A percentile compares a stretch with the other conserved stretches of the same genome.
Conservation (phyloP, 2,888 invertebrate species). For the Apomyelois bistriatella region DNA sequence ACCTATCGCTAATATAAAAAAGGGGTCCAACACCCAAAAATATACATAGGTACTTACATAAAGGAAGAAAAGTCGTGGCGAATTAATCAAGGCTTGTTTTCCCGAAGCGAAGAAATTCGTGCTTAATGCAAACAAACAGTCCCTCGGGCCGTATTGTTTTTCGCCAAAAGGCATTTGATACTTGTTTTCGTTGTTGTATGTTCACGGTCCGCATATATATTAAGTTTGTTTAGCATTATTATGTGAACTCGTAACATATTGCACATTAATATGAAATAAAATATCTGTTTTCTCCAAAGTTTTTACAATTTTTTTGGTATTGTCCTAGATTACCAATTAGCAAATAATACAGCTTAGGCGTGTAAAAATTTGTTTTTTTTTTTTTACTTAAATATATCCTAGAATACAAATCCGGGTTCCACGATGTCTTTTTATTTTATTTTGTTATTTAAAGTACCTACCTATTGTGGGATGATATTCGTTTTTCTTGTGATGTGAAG, state of each 20-base stretch:
- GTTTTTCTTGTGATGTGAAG: too few relatives aligned
- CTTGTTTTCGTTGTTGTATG: conserved; percentile 22
- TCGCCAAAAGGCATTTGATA: conserved; percentile 39
- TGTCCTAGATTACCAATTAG: too few relatives aligned
- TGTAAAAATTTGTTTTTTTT: too few relatives aligned
- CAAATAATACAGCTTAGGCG: too few relatives aligned
- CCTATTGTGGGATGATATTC: too few relatives aligned
- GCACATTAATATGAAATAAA: too few relatives aligned
- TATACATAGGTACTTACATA: neutral
- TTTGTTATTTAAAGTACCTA: too few relatives aligned
- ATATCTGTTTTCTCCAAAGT: too few relatives aligned
- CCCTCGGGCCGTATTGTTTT: conserved; percentile 44
- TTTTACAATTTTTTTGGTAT: too few relatives aligned
- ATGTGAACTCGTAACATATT: neutral
- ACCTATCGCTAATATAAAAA: neutral
- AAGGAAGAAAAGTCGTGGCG: conserved; percentile 39
- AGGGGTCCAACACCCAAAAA: neutral
- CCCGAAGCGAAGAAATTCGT: conserved; percentile 38
- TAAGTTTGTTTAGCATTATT: conserved; percentile 11
- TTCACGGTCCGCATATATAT: conserved; percentile 3
- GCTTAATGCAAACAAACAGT: conserved; percentile 48
- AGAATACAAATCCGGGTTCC: too few relatives aligned
- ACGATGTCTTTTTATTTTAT: too few relatives aligned
- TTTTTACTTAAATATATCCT: too few relatives aligned
- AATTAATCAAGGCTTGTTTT: conserved; percentile 61